Conservation (phyloP, 2,888 invertebrate species). For the Coelinius sp. region DNA sequence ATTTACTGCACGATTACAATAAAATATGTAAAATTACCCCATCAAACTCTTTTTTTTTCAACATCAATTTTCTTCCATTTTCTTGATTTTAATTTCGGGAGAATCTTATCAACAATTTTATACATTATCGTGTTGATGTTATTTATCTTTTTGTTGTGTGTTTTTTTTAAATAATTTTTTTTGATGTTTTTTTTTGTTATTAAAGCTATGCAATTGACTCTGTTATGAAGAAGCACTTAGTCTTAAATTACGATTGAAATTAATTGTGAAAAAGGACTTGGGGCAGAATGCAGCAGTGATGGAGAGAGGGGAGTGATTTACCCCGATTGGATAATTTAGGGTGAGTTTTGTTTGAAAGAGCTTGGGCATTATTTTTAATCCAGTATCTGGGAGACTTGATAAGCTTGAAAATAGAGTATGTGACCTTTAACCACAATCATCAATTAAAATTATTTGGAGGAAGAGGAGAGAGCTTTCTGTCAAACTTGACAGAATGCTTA, state of each 20-base stretch:
- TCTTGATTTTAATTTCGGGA: not conserved
- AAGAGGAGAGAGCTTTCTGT: no score
- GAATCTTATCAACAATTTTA: not conserved
- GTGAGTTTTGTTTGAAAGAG: no score
- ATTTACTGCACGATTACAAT: conserved; percentile 18
- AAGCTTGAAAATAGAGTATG: not conserved
- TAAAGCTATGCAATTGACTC: conserved; percentile 43
- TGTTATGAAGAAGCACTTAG: conserved; percentile 42
- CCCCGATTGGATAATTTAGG: not conserved
- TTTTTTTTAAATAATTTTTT: conserved; percentile 4
- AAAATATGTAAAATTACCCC: conserved; percentile 31
- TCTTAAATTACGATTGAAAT: conserved; percentile 31
- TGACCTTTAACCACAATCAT: not conserved
- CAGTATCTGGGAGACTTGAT: not conserved
- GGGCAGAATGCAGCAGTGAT: not conserved
- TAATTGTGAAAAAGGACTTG: not conserved
- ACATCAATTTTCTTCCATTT: not conserved
- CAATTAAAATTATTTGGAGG: not conserved
- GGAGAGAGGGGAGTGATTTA: not conserved
- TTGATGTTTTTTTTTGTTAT: conserved; percentile 23
- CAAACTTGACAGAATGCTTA: no score
- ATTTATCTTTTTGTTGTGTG: conserved; percentile 11
- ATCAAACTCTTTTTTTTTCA: conserved; percentile 16
- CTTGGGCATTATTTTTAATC: no score
- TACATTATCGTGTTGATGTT: conserved; percentile 23